These are phyloP conservation scores for Lypha dubia DNA, from an alignment of 2,888 invertebrate genomes.

Conservation along the genomic window DNA sequence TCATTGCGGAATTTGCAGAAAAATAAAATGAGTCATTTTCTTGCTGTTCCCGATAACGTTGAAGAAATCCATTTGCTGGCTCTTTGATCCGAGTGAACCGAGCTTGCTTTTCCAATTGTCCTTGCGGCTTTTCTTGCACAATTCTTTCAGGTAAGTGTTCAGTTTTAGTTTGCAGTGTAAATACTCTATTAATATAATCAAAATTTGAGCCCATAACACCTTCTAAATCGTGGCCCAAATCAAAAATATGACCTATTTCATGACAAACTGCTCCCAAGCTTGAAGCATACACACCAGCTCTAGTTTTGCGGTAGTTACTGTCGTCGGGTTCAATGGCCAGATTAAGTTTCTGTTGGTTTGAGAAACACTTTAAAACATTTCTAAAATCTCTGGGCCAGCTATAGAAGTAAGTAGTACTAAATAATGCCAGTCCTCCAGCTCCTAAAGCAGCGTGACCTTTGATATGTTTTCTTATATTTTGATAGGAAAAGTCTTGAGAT, in stretches of 20 bases:
- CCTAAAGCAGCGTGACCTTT: conserved; percentile 95
- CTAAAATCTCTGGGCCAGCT: conserved; percentile 92
- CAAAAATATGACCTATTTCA: conserved; percentile 95
- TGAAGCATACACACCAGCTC: conserved; percentile 94
- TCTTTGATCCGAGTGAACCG: conserved; percentile 80
- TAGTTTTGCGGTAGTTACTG: conserved; percentile 94
- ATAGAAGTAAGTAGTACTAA: conserved; percentile 94
- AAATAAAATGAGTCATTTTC: conserved; percentile 82
- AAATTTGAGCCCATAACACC: conserved; percentile 97
- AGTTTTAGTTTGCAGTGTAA: conserved; percentile 86
- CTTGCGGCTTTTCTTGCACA: conserved; percentile 69
- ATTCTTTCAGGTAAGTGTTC: conserved; percentile 81
- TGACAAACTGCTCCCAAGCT: conserved; percentile 96
- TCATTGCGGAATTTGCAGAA: conserved; percentile 80
- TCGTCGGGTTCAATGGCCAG: conserved; percentile 92
- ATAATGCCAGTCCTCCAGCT: conserved; percentile 94
- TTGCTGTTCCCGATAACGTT: conserved; percentile 81
- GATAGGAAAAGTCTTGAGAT: conserved; percentile 86
- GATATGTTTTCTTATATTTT: conserved; percentile 88
- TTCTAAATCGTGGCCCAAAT: conserved; percentile 94
- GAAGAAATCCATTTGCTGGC: conserved; percentile 75
- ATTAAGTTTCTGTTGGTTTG: conserved; percentile 86
- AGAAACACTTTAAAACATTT: conserved; percentile 86
- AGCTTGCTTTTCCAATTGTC: conserved; percentile 54
- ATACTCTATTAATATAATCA: conserved; percentile 91